Base-by-base conservation (phyloP, 2,113 vertebrate genomes). In the Oxygymnocypris stewartii region DNA sequence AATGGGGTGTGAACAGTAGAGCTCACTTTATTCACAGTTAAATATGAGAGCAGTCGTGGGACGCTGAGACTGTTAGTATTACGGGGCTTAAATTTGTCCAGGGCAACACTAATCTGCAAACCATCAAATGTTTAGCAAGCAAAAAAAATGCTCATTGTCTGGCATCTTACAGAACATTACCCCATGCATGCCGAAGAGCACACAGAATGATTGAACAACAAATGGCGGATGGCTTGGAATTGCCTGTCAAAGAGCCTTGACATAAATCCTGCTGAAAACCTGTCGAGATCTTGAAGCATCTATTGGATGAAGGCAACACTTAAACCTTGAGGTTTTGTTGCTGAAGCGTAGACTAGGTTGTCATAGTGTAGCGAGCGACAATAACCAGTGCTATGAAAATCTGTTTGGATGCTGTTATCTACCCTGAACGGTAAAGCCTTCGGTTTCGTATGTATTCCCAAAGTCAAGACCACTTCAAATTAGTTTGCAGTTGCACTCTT, bases 271-370 rank as follows among this genome's bases (percentile, higher is more conserved):
- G 23, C 57, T 42, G 69, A 84, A 84, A 74, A 84, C 28, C 82
- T 84, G 82, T 84, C 82, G 13, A 74, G 67, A 42, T 74, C 69
- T 73, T 9, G 31, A 54, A 74, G 67, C 82, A 42, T 84, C 47
- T 28, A 59, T 20, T 40, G 82, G 69, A 84, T 74, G 51, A 74
- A 84, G 69, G 82, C 69, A 84, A 59, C 67, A 84, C 82, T 84
- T 74, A 74, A 84, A 84, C 67, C 69, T 59, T 25, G 49, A 84
- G 20, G 69, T 74, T 84, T 59, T 57, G 69, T 59, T 75, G 82
- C 20, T 59, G 35, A 42, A 74, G 35, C 13, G 42, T 69, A 82
- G 40, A 82, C 25, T 1, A 57, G 51, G 31, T 37, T 84, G 69
- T 84, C 69, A 73, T 40, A 59, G 67, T 73, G 20, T 57, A 37